Percentiles rank a stretch among this genome's conserved stretches.
These are phyloP conservation scores for Heliconius eleuchia DNA, from an alignment of 1,140 invertebrate genomes.

Conservation along the genomic window DNA sequence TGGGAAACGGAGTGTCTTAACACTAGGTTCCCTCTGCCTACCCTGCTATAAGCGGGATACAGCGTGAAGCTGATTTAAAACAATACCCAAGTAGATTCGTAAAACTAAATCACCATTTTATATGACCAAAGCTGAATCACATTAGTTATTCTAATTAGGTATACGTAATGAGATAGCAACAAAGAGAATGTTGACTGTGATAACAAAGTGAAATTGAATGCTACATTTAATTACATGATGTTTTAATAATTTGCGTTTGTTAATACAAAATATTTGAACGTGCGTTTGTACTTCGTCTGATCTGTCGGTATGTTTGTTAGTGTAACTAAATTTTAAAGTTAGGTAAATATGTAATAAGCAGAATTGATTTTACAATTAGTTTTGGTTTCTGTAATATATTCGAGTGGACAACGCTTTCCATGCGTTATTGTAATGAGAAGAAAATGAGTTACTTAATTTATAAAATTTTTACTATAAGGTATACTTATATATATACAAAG, in stretches of 20 bases:
- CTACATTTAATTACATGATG: constrained; percentile 33
- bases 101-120: constrained; percentile 15
- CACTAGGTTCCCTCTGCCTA: too few species aligned
- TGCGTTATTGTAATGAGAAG: too few species aligned
- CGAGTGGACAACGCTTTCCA: too few species aligned
- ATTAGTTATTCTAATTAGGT: constrained; percentile 35
- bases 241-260: constrained; percentile 25
- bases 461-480: too few species aligned
- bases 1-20: too few species aligned
- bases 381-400: background rate
- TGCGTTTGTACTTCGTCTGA: background rate
- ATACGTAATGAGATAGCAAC: constrained; percentile 34
- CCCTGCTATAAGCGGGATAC: too few species aligned
- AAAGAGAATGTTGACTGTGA: constrained; percentile 35
- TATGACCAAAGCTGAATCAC: constrained; percentile 30
- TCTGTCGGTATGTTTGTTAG: background rate
- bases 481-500: too few species aligned
- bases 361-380: background rate
- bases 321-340: constrained; percentile 8
- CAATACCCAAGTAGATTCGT: background rate
- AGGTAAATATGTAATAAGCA: background rate
- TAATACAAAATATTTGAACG: constrained; percentile 29
- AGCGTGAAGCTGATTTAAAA: background rate
- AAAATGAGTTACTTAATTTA: too few species aligned
- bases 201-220: constrained; percentile 34